Conservation (phyloP, 2,797 vertebrate species). For the Podargus strigoides region DNA sequence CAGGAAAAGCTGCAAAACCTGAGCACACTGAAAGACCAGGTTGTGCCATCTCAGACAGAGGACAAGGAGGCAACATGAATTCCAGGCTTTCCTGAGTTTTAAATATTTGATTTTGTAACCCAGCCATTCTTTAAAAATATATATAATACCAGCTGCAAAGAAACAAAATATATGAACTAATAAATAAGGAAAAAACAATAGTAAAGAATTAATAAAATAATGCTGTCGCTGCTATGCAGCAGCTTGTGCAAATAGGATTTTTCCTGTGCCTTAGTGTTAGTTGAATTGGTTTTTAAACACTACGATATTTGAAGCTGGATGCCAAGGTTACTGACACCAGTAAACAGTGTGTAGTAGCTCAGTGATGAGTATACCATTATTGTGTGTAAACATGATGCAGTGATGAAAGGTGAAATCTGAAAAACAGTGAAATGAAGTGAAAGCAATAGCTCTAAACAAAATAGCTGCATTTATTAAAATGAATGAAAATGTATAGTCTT, state of each 20-base stretch:
- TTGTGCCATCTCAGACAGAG: not conserved
- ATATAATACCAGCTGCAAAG: not conserved
- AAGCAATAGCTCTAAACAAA: not conserved
- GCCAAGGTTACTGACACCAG: slow-evolving; percentile 18
- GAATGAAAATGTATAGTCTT: not conserved
- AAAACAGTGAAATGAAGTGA: not conserved
- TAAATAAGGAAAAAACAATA: not conserved
- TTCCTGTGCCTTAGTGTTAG: not conserved
- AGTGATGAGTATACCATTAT: not conserved
- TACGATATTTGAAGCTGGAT: not conserved
- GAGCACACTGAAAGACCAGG: not conserved
- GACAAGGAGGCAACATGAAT: not conserved
- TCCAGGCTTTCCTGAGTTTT: not conserved
- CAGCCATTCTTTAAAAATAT: not conserved
- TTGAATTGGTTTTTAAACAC: not conserved
- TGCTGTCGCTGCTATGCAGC: not conserved
- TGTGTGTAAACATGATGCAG: not conserved
- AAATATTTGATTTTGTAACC: not conserved
- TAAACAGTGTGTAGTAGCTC: not conserved
- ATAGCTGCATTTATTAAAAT: not conserved
- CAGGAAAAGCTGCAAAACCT: not conserved
- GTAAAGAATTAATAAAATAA: not conserved
- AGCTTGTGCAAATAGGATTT: not conserved
- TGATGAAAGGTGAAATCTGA: slow-evolving; percentile 10
- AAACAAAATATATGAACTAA: not conserved